Evolutionary conservation across 2,888 invertebrate species (phyloP), one percentile per base, ranked within the genome.

Genomic region (Chouioia cunea): DNA sequence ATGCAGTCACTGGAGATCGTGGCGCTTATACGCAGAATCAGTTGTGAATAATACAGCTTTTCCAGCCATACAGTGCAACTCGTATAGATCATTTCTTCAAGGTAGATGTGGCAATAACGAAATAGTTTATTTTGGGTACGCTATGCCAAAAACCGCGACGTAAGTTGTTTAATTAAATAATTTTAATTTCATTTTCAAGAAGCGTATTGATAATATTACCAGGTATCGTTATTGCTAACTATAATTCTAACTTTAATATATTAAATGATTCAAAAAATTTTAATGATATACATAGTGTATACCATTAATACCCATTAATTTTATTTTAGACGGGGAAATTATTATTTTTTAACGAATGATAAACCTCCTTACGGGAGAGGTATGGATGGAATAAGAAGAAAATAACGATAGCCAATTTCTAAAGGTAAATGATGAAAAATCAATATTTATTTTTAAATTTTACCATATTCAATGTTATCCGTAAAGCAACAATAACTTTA

Each of bases 1-100:
- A 76, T 88, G 88, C 79, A 88, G 87, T 68, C 88, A 88, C 78
- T 86, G 86, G 82, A 86, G 87, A 0, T 87, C 88, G 0, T 88
- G 87, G 87, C 73, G 64, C 0, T 87, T 80, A 73, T 88, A 87
- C 84, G 81, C 88, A 2, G 88, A 88, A 76, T 87, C 88, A 0
- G 79, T 88, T 36, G 50, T 50, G 14, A 62, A 50, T 0, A 84
- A 84, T 0, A 84, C 83, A 0, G 76, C 81, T 62, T 87, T 88
- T 73, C 60, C 82, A 16, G 85, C 86, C 0, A 76, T 77, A 0
- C 44, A 57, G 36, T 80, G 79, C 54, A 4, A 20, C 4, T 77
- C 74, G 15, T 75, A 76, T 54, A 4, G 0, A 0, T 16, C 70
- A 4, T 79, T 76, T 43, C 0, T 53, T 16, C 10, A 2, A 15